Conservation (phyloP, 1,140 invertebrate genomes). For the Bilobella aurantiaca region DNA sequence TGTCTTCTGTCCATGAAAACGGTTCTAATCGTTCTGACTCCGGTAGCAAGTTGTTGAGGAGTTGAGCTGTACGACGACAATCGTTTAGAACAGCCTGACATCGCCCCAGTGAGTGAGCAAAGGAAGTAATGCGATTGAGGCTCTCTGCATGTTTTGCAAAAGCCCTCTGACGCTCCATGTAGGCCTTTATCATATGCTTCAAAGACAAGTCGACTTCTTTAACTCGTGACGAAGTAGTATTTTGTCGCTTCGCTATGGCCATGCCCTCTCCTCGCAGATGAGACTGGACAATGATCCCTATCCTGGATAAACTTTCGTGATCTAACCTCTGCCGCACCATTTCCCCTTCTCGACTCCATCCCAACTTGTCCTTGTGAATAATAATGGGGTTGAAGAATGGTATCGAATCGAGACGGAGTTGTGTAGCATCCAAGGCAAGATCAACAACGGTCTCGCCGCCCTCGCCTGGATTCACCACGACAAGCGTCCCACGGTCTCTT, state of each 20-base stretch:
- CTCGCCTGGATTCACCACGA: too few relatives aligned
- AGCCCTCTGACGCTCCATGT: slow-evolving; percentile 68
- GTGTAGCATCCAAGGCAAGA: slow-evolving; percentile 5
- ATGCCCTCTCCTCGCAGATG: slow-evolving; percentile 8
- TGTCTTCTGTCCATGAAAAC: slow-evolving; percentile 45
- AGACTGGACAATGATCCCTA: slow-evolving; percentile 15
- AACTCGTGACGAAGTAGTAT: slow-evolving; percentile 1
- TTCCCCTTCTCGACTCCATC: slow-evolving; percentile 11
- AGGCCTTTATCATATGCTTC: slow-evolving; percentile 52
- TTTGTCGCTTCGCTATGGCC: slow-evolving; percentile 15
- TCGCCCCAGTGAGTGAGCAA: slow-evolving; percentile 61
- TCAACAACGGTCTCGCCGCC: too few relatives aligned
- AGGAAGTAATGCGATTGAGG: slow-evolving; percentile 65
- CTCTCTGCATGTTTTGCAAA: slow-evolving; percentile 74
- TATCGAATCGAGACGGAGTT: slow-evolving; percentile 16
- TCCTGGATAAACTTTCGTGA: slow-evolving; percentile 9
- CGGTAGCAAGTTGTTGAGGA: slow-evolving; percentile 71
- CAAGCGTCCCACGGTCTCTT: slow-evolving; percentile 11
- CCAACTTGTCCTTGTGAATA: slow-evolving; percentile 17
- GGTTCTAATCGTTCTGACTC: slow-evolving; percentile 72
- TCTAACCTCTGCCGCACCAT: slow-evolving; percentile 18
- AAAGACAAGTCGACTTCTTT: slow-evolving; percentile 55
- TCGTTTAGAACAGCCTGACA: slow-evolving; percentile 66
- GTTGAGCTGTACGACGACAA: slow-evolving; percentile 63
- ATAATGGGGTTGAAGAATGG: slow-evolving; percentile 24